These are phyloP conservation scores for Chymomyza fuscimana DNA, from an alignment of 2,888 invertebrate genomes.

Conservation along the genomic window DNA sequence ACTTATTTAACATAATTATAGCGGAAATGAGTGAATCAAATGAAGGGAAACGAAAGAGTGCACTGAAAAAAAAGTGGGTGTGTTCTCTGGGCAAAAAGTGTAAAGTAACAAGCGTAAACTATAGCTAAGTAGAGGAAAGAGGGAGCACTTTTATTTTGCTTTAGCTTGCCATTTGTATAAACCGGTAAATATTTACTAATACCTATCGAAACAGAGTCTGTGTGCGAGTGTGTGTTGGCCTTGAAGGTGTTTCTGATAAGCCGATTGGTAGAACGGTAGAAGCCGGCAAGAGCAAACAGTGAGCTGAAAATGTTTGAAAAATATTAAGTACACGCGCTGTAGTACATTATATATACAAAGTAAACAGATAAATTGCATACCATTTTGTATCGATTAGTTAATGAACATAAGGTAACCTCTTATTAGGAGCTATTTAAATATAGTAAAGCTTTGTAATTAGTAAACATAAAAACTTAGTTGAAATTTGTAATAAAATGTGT, in stretches of 20 bases:
- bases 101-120: background rate
- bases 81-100: background rate
- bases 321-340: background rate
- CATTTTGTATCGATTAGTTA: background rate
- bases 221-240: background rate
- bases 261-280: background rate
- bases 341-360: background rate
- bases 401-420: no score
- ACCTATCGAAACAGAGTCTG: background rate
- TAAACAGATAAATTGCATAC: background rate
- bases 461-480: no score
- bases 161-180: background rate
- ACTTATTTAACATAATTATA: conserved; percentile 51
- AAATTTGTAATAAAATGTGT: no score
- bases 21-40: conserved; percentile 41
- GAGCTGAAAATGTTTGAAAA: background rate
- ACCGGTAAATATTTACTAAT: background rate
- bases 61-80: background rate
- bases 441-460: background rate
- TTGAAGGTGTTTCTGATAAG: background rate
- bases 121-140: background rate
- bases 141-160: background rate
- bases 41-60: conserved; percentile 14
- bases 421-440: background rate
- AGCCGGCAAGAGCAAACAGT: background rate